phyloP scores from a whole-genome alignment of 2,113 vertebrate genomes.

The Nerophis ophidion region DNA sequence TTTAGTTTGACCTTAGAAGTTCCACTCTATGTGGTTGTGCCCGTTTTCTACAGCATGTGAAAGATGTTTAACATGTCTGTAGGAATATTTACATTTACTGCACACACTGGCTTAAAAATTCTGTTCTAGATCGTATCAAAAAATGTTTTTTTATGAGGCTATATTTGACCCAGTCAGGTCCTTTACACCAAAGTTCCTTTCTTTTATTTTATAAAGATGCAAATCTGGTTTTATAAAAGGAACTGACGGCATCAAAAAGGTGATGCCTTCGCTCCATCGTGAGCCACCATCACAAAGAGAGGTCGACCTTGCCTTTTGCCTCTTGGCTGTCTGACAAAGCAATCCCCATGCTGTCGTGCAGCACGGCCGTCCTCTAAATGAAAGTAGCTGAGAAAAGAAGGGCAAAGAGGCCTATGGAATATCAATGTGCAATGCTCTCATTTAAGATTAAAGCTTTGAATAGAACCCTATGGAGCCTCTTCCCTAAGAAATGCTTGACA shows the following conservation, averaged over 20 bases:
- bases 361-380: constrained; percentile 69
- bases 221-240: constrained; percentile 31
- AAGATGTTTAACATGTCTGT: too few relatives aligned
- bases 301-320: constrained; percentile 71
- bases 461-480: constrained; percentile 65
- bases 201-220: constrained; percentile 22
- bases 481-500: constrained; percentile 70
- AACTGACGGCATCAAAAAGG: constrained; percentile 52
- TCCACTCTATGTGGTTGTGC: too few relatives aligned
- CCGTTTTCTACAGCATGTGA: too few relatives aligned
- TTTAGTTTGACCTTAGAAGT: too few relatives aligned
- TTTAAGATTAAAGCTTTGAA: constrained; percentile 73
- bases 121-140: too few relatives aligned
- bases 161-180: neutral
- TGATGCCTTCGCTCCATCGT: constrained; percentile 48
- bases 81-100: too few relatives aligned
- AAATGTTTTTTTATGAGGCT: too few relatives aligned
- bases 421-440: constrained; percentile 73
- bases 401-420: constrained; percentile 72
- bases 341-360: constrained; percentile 63
- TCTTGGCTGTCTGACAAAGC: constrained; percentile 73
- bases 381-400: constrained; percentile 71
- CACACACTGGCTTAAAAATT: too few relatives aligned
- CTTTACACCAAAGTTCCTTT: neutral
- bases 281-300: constrained; percentile 57